Evolutionary conservation across 2,797 vertebrate species (phyloP), one percentile per base, ranked within the genome.

Genomic region (Furcifer pardalis): DNA sequence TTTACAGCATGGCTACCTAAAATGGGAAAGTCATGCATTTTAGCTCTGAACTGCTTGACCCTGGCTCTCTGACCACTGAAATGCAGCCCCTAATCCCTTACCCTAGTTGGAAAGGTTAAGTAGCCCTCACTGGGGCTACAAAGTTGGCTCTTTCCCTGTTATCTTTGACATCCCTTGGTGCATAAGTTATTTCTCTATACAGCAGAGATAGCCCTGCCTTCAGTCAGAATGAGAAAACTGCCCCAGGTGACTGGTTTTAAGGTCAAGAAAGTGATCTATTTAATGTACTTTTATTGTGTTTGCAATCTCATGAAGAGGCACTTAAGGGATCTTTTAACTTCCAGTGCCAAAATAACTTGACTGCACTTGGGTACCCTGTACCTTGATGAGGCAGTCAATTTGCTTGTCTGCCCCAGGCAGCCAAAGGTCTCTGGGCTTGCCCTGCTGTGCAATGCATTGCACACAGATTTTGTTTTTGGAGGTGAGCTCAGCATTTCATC

Each of bases 401-500:
- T 56, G 32, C 49, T 56, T 17, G 30, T 32, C 6, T 32, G 15
- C 49, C n/a, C 10, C 73, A 35, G n/a, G 72, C 30, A 74, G 25
- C 25, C 27, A n/a, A 75, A 35, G 7, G 35, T 8, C 35, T 37
- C 17, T 40, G 13, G 27, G 30, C 30, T 60, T 32, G n/a, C n/a
- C 19, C 21, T 69, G 15, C 21, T n/a, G 46, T n/a, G 44, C 40
- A 75, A 32, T 37, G 2, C 49, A 62, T 23, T 60, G 42, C 30
- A 65, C 25, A 77, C 1, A 1, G 12, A 17, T 42, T 68, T 78
- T 56, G 52, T 56, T 15, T 62, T 21, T 72, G 21, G n/a, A 30
- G 52, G 84, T 6, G 23, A 85, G 56, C 49, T 37, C 77, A 79
- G 85, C 79, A 81, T 83, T 88, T 90, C 85, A 75, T 56, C 66